A percentile compares a stretch with the other conserved stretches of the same genome.
Evolutionary conservation across 2,888 invertebrate genomes (phyloP).

Genomic region (Muschampia plurimacula): DNA sequence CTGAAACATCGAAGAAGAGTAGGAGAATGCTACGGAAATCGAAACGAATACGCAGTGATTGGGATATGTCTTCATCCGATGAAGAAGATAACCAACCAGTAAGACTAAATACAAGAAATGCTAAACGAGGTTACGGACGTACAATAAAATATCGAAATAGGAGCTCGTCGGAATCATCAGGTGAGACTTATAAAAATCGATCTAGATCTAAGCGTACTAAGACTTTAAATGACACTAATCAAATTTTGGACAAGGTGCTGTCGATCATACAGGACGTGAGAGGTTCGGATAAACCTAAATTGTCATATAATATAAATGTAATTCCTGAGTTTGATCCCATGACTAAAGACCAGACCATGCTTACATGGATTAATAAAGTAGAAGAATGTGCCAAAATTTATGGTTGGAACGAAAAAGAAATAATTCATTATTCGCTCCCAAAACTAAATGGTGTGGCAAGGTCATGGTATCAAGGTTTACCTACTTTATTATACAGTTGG

Average conservation of each 20-base stretch:
- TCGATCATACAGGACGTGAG: slow-evolving; percentile 4
- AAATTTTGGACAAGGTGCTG: slow-evolving; percentile 12
- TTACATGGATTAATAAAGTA: slow-evolving; percentile 38
- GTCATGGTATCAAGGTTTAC: slow-evolving; percentile 45
- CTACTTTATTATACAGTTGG: slow-evolving; percentile 41
- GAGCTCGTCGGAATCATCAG: neutral
- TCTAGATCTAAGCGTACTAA: neutral
- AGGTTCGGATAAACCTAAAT: slow-evolving; percentile 11
- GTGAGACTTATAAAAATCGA: neutral
- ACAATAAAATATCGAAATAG: neutral
- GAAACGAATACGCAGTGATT: neutral
- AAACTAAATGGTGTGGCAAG: slow-evolving; percentile 41
- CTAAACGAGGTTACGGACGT: neutral
- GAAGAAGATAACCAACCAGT: neutral
- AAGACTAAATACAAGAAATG: neutral
- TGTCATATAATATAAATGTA: neutral
- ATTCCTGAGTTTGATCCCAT: slow-evolving; percentile 38
- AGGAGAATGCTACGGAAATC: neutral
- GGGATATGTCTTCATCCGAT: neutral
- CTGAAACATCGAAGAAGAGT: neutral
- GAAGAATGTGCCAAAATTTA: slow-evolving; percentile 40
- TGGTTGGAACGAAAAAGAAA: slow-evolving; percentile 35
- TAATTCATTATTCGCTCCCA: slow-evolving; percentile 34
- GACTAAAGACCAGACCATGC: slow-evolving; percentile 21
- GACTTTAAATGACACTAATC: neutral